Evolutionary conservation across 92 coral and sea anemone species (phyloP).

Genomic region (Diadumene lineata): DNA sequence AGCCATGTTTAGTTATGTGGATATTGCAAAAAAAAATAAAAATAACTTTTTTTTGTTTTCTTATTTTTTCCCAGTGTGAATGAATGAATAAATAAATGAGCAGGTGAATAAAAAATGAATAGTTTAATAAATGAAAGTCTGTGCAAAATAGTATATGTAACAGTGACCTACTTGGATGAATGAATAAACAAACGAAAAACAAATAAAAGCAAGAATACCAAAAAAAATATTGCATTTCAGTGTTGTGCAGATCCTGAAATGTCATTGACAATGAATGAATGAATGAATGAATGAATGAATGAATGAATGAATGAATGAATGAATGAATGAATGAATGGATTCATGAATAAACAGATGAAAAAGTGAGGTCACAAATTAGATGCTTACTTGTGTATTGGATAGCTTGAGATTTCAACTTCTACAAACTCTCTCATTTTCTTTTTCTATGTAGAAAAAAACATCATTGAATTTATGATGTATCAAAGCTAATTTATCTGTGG

Average conservation of each 20-base stretch:
- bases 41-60: too few species aligned
- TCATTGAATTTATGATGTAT: too few species aligned
- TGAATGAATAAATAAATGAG: background rate
- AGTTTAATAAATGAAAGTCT: background rate
- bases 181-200: background rate
- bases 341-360: background rate
- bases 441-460: constrained; percentile 27
- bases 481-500: too few species aligned
- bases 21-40: too few species aligned
- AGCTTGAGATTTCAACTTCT: constrained; percentile 50
- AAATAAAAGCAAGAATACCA: too few species aligned
- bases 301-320: background rate
- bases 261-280: background rate
- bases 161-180: background rate
- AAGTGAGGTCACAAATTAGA: background rate
- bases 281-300: background rate
- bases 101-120: background rate
- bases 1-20: too few species aligned
- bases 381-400: constrained; percentile 74
- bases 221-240: too few species aligned
- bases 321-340: background rate
- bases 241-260: too few species aligned
- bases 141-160: too few species aligned
- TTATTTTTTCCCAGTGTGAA: too few species aligned
- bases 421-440: constrained; percentile 59